Base-by-base conservation (phyloP, 2,888 invertebrate genomes). In the Strigamia crassipes region DNA sequence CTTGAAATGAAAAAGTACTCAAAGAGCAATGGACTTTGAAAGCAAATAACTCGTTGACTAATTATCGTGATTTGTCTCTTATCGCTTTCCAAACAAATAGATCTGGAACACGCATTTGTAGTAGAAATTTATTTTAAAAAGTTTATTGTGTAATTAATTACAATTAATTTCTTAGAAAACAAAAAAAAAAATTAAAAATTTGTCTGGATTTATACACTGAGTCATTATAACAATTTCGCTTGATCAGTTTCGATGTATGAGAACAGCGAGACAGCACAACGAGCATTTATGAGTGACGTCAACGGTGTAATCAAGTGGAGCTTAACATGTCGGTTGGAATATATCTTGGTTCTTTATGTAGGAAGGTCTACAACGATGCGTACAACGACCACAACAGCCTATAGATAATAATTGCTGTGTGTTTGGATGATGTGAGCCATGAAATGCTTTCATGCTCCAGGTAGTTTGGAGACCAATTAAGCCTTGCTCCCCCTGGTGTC, bases 371-470 rank as follows among this genome's bases (percentile, higher is more conserved):
- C 23, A 21, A 21, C 21, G 23, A 61, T 23, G 61, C 61, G 23
- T 23, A 61, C 21, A 21, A 73, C 73, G n/a, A 31, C 27, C 73
- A 56, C 73, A 31, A 2, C 23, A 73, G 27, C 23, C 73, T 73
- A 73, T 73, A 31, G 73, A 73, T 73, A 73, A 73, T 73, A 73
- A 73, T 73, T 73, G 73, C 73, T 31, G 31, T 21, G 61, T 73
- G 73, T 73, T 73, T 31, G 73, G 73, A 31, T 73, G 27, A 73
- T 73, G 73, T 73, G 73, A 73, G 73, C 73, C 73, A 31, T 73
- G 73, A 73, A 73, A 73, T 73, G 73, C 73, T 73, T 73, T 73
- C 73, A 73, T 73, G 73, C 73, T 73, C 73, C 56, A 73, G 31
- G 27, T 73, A 31, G 12, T 73, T 73, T n/a, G 73, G 73, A 73